phyloP scores from a whole-genome alignment of 2,113 vertebrate species.

The Labeo catla region DNA sequence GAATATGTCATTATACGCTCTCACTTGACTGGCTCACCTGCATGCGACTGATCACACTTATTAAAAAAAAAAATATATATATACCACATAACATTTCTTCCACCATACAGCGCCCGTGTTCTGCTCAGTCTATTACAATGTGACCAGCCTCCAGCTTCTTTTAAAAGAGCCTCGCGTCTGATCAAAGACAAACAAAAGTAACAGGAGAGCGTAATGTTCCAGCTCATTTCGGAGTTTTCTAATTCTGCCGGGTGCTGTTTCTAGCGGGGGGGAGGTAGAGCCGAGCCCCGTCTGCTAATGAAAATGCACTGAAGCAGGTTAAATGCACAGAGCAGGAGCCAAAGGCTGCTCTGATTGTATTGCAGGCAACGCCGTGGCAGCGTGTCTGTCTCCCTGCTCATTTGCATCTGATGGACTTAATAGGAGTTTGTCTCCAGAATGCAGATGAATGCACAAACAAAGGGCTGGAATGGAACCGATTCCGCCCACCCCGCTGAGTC shows the following conservation, averaged over 20 bases:
- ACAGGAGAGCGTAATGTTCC: conserved; percentile 26
- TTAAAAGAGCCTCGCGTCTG: not conserved
- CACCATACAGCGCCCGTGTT: not conserved
- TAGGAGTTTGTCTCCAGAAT: conserved; percentile 62
- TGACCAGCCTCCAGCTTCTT: not conserved
- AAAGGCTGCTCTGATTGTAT: conserved; percentile 60
- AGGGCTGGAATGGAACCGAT: conserved; percentile 54
- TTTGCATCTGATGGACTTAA: conserved; percentile 67
- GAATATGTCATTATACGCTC: conserved; percentile 44
- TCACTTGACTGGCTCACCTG: conserved; percentile 26
- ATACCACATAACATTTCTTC: not conserved
- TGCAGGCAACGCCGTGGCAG: conserved; percentile 47
- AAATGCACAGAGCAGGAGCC: conserved; percentile 60
- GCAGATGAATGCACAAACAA: conserved; percentile 61
- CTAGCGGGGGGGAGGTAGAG: conserved; percentile 4
- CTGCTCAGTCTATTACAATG: conserved; percentile 7
- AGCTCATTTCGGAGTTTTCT: conserved; percentile 29
- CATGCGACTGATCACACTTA: conserved; percentile 37
- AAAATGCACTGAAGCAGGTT: conserved; percentile 65
- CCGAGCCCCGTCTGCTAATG: conserved; percentile 57
- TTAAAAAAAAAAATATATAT: not conserved
- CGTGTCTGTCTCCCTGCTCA: conserved; percentile 60
- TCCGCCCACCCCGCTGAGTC: conserved; percentile 40
- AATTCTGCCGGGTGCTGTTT: conserved; percentile 40
- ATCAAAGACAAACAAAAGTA: conserved; percentile 40